Base-by-base conservation (phyloP, 2,797 vertebrate species). In the Phrynocephalus guinanensis region DNA sequence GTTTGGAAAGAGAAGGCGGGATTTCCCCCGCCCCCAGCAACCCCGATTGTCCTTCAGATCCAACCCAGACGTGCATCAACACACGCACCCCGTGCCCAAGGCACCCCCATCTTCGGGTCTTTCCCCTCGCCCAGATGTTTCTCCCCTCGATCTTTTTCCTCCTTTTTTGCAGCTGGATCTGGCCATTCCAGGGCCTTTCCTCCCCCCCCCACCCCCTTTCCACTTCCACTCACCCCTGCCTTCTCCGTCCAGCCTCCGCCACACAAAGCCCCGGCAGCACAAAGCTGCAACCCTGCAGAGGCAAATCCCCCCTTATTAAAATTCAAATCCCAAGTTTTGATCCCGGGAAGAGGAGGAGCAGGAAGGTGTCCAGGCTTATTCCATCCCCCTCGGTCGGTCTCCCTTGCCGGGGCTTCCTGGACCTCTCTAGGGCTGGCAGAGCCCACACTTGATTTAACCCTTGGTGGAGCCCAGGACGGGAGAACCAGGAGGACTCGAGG, bases 281-380 rank as follows among this genome's bases (percentile, higher is more conserved):
- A 38, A 13, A 56, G 33, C 86, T 68, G 10, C 63, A 77, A 3
- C 24, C 30, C 73, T 22, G 22, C 76, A 67, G 56, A 66, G 77
- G 71, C 77, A 73, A 67, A 84, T 52, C 77, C 56, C 52, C 79
- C 86, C 79, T 88, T 50, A 85, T 85, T 81, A 85, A 75, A 84
- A 81, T 85, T 88, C 78, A 85, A 85, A 85, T 56, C 71, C 83
- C 71, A 88, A 85, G 70, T 88, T 88, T 81, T 76, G 83, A 88
- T 84, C 87, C 83, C 26, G 77, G 87, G 78, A 85, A 85, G 83
- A 75, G 83, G 82, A 80, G 87, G 78, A 88, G 87, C 70, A 81
- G 83, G 87, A 88, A 85, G 83, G 83, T 81, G 78, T 83, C 70
- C 68, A 22, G 13, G n/a, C 30, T 70, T 76, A 81, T 85, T 22